Percentiles rank a stretch among this genome's conserved stretches.
Evolutionary conservation across 2,113 vertebrate genomes (phyloP).

Genomic region (Sinocyclocheilus anophthalmus): DNA sequence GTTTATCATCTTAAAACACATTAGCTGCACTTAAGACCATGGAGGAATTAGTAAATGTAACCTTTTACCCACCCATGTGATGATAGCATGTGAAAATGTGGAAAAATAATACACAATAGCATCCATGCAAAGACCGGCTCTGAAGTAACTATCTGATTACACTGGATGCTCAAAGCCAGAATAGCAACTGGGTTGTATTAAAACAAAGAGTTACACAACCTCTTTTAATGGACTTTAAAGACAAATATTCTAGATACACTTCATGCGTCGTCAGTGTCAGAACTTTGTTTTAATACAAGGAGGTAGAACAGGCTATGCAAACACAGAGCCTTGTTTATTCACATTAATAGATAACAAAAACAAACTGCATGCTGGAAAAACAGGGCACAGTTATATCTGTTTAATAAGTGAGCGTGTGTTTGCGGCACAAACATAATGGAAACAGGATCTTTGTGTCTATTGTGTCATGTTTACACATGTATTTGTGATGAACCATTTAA

Average conservation of each 20-base stretch:
- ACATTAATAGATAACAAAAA: constrained; percentile 10
- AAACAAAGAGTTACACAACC: background rate
- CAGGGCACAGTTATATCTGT: background rate
- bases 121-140: background rate
- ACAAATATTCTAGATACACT: background rate
- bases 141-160: background rate
- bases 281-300: constrained; percentile 4
- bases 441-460: constrained; percentile 4
- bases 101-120: constrained; percentile 10
- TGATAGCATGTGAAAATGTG: background rate
- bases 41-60: background rate
- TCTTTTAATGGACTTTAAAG: background rate
- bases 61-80: constrained; percentile 11
- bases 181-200: background rate
- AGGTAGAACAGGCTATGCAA: constrained; percentile 14
- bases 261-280: background rate
- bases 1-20: background rate
- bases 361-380: constrained; percentile 2
- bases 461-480: background rate
- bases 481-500: background rate
- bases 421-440: constrained; percentile 16
- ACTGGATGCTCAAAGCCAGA: background rate
- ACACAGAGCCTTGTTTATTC: background rate
- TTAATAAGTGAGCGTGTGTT: background rate
- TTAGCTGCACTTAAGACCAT: background rate